phyloP scores from a whole-genome alignment of 2,113 vertebrate genomes.

The Chrysochloris asiatica region DNA sequence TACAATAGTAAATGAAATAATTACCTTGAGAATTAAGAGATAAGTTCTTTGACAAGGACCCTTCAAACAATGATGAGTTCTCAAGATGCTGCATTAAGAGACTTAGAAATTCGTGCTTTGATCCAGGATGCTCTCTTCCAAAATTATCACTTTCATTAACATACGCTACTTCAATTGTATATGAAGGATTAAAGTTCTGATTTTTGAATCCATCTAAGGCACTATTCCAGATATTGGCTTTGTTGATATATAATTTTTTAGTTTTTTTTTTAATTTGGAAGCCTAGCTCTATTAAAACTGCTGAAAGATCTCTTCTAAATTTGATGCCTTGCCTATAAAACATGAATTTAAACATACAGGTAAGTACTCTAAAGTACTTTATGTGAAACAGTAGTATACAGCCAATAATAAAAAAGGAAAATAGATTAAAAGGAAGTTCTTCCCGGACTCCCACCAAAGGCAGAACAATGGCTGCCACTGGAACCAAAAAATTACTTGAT shows the following conservation, averaged over 20 bases:
- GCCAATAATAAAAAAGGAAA: constrained; percentile 39
- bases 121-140: constrained; percentile 70
- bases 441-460: constrained; percentile 31
- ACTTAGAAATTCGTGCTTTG: constrained; percentile 84
- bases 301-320: constrained; percentile 80
- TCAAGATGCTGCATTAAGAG: constrained; percentile 85
- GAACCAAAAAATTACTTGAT: constrained; percentile 43
- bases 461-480: constrained; percentile 2
- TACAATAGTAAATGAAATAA: constrained; percentile 55
- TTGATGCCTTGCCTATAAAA: constrained; percentile 83
- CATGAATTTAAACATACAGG: constrained; percentile 69
- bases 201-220: constrained; percentile 88
- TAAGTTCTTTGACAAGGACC: constrained; percentile 85
- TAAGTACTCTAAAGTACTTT: constrained; percentile 60
- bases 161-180: constrained; percentile 88
- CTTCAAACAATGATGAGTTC: constrained; percentile 87
- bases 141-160: constrained; percentile 72
- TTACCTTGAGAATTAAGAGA: constrained; percentile 88
- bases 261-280: constrained; percentile 84
- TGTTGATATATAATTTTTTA: constrained; percentile 85
- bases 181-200: constrained; percentile 87
- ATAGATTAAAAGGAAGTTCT: constrained; percentile 19
- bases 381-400: constrained; percentile 38
- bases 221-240: constrained; percentile 85
- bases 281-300: constrained; percentile 86